phyloP scores from a whole-genome alignment of 2,113 vertebrate species.

The Caretta caretta region DNA sequence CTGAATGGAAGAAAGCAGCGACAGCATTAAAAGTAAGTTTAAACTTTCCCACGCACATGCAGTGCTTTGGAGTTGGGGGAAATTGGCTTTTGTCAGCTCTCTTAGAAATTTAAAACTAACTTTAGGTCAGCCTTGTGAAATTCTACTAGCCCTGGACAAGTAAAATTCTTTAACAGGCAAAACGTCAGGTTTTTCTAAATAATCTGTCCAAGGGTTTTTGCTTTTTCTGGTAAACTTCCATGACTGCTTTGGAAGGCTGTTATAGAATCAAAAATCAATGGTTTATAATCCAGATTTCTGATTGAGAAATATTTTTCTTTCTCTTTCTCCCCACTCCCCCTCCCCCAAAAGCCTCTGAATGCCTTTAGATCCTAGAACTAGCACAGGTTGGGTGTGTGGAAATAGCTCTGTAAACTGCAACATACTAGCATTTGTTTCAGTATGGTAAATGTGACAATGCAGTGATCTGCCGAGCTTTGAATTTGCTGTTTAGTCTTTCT shows the following conservation, averaged over 20 bases:
- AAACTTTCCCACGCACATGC: neutral
- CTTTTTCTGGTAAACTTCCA: neutral
- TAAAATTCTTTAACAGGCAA: neutral
- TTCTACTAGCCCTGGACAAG: neutral
- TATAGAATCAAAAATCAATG: neutral
- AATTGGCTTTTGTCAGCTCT: neutral
- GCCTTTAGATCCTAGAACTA: neutral
- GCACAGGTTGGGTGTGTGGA: neutral
- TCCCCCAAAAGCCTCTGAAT: neutral
- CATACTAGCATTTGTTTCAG: neutral
- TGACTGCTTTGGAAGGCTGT: neutral
- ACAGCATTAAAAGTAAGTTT: slow-evolving; percentile 93
- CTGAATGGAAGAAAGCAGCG: slow-evolving; percentile 97
- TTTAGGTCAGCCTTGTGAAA: neutral
- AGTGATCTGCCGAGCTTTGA: neutral
- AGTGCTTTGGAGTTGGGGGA: neutral
- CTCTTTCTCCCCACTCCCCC: neutral
- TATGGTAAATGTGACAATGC: neutral
- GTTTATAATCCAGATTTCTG: neutral
- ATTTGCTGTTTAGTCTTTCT: neutral
- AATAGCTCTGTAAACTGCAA: neutral
- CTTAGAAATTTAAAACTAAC: neutral
- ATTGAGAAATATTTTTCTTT: neutral
- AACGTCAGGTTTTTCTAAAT: neutral
- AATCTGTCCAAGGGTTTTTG: neutral